Evolutionary conservation across 2,797 vertebrate species (phyloP).

Genomic region (Podargus strigoides): DNA sequence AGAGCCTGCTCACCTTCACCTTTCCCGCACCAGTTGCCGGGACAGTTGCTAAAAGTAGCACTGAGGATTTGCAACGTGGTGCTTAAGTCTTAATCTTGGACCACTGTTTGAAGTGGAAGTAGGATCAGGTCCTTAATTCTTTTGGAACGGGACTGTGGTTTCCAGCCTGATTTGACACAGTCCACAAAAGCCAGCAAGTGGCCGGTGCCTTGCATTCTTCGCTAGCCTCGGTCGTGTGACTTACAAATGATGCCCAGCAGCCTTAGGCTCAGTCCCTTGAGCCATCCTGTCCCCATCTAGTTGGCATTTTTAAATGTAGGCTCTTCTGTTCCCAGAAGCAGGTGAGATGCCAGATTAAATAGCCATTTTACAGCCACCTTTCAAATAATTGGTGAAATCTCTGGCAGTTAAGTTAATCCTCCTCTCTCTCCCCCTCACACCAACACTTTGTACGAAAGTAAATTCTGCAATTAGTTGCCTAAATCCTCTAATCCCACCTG

Average conservation of each 20-base stretch:
- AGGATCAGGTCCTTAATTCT: neutral
- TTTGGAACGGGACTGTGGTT: neutral
- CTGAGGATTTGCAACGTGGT: neutral
- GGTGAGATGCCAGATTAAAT: slow-evolving; percentile 31
- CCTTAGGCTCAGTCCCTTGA: neutral
- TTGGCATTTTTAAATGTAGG: neutral
- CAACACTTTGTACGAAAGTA: neutral
- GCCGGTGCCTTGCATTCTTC: neutral
- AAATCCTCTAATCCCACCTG: slow-evolving; percentile 18
- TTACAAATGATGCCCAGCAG: neutral
- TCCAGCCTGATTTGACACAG: neutral
- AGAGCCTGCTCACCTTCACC: neutral
- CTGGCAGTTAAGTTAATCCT: slow-evolving; percentile 49
- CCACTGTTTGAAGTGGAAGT: neutral
- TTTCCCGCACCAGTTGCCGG: accelerated
- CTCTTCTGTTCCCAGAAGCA: slow-evolving; percentile 4
- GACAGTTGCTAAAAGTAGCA: neutral
- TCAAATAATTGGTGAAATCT: slow-evolving; percentile 40
- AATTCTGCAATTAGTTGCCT: slow-evolving; percentile 46
- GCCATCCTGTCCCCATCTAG: neutral
- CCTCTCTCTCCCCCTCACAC: neutral
- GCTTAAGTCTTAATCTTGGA: neutral
- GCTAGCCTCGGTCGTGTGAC: neutral
- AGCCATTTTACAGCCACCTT: slow-evolving; percentile 11
- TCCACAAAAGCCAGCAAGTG: neutral